Base-by-base conservation (phyloP, 1,140 invertebrate species). In the Saccostrea cuccullata region DNA sequence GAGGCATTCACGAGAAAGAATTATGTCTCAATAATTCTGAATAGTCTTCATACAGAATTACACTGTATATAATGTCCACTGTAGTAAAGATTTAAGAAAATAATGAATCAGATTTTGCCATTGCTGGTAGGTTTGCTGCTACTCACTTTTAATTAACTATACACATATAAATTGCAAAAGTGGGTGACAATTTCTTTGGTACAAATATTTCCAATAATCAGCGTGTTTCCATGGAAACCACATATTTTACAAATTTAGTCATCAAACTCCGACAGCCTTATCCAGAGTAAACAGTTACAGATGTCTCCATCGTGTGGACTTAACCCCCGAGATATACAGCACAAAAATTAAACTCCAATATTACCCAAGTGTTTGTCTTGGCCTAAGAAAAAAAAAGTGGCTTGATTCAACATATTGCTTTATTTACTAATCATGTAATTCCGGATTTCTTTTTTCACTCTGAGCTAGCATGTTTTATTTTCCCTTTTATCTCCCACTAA, bases 391-490 rank as follows among this genome's bases (percentile, higher is more conserved):
- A 77, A 77, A 77, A 73, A 11, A 77, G 26, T 26, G 12, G 70
- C 70, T 77, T 77, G 70, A 77, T 77, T 30, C 70, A 77, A 77
- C 70, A 77, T 77, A 77, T 77, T 77, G 70, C 70, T 77, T 36
- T 77, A 77, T 77, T 77, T 77, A 77, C 70, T 26, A 77, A 77
- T 77, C 70, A 77, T 77, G 70, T 26, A 77, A 77, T 77, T 77
- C 70, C 13, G 23, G 26, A 77, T 30, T 77, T 77, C 30, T 77
- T 77, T 36, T 77, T 77, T 77, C 70, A 77, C 30, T 77, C 70
- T 77, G 70, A 36, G 70, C 23, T 15, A 12, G 70, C 70, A 77
- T 77, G 60, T 77, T 77, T 36, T 30, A 77, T 30, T 77, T 77
- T 77, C 70, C 26, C 70, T 77, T 77, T 77, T 77, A 77, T 77